Conservation (phyloP, 2,113 vertebrate genomes). For the Pampusana beccarii region DNA sequence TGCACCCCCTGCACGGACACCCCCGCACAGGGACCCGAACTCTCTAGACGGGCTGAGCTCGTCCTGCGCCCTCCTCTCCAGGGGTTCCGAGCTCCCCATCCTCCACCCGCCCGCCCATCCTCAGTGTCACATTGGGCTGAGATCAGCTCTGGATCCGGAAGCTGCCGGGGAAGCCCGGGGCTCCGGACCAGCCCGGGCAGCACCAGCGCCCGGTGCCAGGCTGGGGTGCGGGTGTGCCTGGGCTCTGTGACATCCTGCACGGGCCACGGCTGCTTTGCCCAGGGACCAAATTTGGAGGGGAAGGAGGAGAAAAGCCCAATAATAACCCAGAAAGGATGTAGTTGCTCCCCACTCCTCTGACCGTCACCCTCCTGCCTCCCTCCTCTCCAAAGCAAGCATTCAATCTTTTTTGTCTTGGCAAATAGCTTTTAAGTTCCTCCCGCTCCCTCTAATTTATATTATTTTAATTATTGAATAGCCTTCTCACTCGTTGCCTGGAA, state of each 20-base stretch:
- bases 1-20: accelerated
- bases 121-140: accelerated
- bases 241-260: background rate
- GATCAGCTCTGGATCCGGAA: background rate
- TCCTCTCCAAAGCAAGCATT: conserved; percentile 21
- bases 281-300: background rate
- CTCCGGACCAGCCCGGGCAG: background rate
- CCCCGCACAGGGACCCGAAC: background rate
- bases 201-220: background rate
- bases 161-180: background rate
- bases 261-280: background rate
- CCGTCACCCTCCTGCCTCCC: background rate
- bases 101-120: background rate
- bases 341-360: background rate
- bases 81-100: background rate
- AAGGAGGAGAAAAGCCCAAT: background rate
- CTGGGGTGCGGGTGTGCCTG: background rate
- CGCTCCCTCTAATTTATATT: conserved; percentile 67
- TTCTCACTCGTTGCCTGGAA: conserved; percentile 53
- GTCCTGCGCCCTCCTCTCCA: background rate
- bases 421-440: conserved; percentile 74
- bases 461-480: conserved; percentile 77
- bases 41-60: background rate
- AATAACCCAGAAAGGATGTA: background rate
- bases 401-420: conserved; percentile 59